Evolutionary conservation across 2,113 vertebrate species (phyloP).

Genomic region (Salminus brasiliensis): DNA sequence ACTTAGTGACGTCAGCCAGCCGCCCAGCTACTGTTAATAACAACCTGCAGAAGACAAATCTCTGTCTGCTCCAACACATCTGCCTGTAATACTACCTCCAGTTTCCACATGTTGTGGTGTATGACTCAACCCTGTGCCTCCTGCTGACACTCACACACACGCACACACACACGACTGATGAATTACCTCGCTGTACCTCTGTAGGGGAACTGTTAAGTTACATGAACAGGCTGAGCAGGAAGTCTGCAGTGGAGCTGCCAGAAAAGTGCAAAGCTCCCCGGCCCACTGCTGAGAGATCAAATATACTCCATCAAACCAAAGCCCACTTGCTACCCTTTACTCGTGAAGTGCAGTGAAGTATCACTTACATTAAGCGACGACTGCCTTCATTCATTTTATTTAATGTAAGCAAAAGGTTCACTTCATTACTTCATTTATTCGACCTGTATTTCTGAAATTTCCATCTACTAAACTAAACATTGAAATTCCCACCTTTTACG

Average conservation of each 20-base stretch:
- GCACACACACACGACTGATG: slow-evolving; percentile 35
- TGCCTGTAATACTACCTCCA: slow-evolving; percentile 52
- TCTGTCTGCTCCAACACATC: slow-evolving; percentile 24
- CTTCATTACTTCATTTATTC: no score
- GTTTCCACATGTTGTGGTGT: slow-evolving; percentile 41
- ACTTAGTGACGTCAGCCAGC: not conserved
- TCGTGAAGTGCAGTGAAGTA: not conserved
- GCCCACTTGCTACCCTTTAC: not conserved
- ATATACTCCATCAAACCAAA: not conserved
- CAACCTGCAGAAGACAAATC: not conserved
- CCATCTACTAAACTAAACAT: no score
- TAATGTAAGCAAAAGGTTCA: not conserved
- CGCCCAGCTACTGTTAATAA: not conserved
- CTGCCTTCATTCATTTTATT: no score
- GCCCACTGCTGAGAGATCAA: not conserved
- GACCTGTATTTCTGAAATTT: no score
- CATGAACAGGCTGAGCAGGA: slow-evolving; percentile 10
- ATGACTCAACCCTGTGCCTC: slow-evolving; percentile 1
- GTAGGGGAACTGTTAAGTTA: slow-evolving; percentile 34
- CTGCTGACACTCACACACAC: not conserved
- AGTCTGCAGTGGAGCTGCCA: not conserved
- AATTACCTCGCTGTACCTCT: slow-evolving; percentile 15
- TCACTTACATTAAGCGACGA: no score
- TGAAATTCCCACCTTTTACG: no score
- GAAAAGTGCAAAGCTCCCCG: not conserved